These are phyloP conservation scores for Gobiocypris rarus DNA, from an alignment of 2,113 vertebrate genomes.

Conservation along the genomic window DNA sequence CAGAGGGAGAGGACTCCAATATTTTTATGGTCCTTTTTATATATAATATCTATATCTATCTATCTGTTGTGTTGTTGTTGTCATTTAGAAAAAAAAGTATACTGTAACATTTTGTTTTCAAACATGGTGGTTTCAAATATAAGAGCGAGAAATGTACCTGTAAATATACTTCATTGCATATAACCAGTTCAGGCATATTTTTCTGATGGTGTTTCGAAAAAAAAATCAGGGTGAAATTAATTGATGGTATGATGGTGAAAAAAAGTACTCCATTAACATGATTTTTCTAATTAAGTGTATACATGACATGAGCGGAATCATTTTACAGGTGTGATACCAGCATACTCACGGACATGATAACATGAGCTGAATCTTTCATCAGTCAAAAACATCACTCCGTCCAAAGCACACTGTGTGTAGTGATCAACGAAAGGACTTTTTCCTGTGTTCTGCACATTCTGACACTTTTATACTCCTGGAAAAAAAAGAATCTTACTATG, in stretches of 20 bases:
- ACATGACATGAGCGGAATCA: constrained; percentile 81
- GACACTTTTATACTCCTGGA: constrained; percentile 78
- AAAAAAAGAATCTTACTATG: constrained; percentile 58
- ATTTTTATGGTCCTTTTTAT: constrained; percentile 91
- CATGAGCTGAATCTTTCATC: constrained; percentile 44
- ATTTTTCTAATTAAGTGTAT: constrained; percentile 70
- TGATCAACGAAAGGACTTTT: constrained; percentile 84
- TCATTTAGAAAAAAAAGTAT: constrained; percentile 84
- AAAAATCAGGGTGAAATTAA: constrained; percentile 78
- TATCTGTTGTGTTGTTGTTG: constrained; percentile 87
- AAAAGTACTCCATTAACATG: constrained; percentile 69
- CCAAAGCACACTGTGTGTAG: constrained; percentile 89
- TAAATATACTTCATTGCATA: constrained; percentile 99
- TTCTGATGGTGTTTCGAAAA: constrained; percentile 89
- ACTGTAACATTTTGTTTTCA: constrained; percentile 83
- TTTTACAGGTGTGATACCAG: constrained; percentile 86
- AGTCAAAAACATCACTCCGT: constrained; percentile 70
- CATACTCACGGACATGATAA: constrained; percentile 77
- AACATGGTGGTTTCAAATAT: constrained; percentile 90
- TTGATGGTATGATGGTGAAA: constrained; percentile 20
- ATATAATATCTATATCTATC: not conserved
- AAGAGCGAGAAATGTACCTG: constrained; percentile 83
- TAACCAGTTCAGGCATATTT: constrained; percentile 96
- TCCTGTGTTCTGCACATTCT: constrained; percentile 72
- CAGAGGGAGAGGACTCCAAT: constrained; percentile 89